Base-by-base conservation (phyloP, 2,797 vertebrate genomes). In the Limnodromus scolopaceus region DNA sequence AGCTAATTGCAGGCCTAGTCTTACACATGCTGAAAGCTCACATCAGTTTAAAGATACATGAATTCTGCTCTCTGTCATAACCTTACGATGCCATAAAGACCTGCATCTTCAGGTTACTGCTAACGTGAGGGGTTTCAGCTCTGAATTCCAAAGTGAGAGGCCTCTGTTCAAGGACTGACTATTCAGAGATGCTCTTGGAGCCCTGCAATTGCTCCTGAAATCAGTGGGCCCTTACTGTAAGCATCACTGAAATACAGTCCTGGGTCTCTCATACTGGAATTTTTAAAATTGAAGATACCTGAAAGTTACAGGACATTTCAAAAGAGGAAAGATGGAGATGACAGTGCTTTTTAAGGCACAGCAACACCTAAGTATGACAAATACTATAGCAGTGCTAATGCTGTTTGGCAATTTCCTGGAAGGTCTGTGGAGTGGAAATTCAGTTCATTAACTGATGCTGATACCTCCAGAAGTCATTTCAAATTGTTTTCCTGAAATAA, bases 401-500 rank as follows among this genome's bases (percentile, higher is more conserved):
- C 70, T 93, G 61, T 38, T 82, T 84, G 92, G 85, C 75, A 85
- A 36, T 81, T 71, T 84, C 81, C 92, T 87, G 64, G 68, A 48
- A 71, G 84, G 14, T 78, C 55, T 92, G 71, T 51, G 68, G 74
- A 86, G 86, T 20, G 30, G 38, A 79, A 97, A 92, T 89, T 83
- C 89, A 72, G 91, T 90, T 94, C 87, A 64, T 89, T 89, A 94
- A 74, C 36, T 82, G 91, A 81, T 88, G 82, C 70, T 91, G 76
- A 39, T 77, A 4, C 58, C 82, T 94, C 89, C 61, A 96, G 57
- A 78, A 97, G 84, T 46, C 58, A 86, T 89, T 54, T 92, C 87
- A 88, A 92, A 85, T 78, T 80, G 86, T 82, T 92, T 78, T 75
- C 65, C 65, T 95, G 91, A 87, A 96, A 85, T 55, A 60, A 96